These are phyloP conservation scores for Elegia similella DNA, from an alignment of 2,888 invertebrate genomes.

Conservation along the genomic window DNA sequence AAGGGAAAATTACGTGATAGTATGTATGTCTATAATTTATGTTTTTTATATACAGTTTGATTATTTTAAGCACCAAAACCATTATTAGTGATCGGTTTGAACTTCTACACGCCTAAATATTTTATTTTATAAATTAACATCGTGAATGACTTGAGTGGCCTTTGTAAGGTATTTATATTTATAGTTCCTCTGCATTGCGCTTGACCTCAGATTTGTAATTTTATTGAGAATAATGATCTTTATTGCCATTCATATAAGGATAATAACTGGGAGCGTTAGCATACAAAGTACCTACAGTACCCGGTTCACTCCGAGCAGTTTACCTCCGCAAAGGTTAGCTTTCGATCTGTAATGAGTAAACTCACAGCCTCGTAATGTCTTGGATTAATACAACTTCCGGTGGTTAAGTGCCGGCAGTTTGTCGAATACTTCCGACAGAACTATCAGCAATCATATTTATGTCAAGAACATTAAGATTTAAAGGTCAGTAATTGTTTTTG, in stretches of 20 bases:
- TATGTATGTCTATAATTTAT: too few species aligned
- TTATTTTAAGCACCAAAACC: not conserved
- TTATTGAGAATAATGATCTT: conserved; percentile 18
- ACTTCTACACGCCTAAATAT: not conserved
- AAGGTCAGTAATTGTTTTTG: conserved; percentile 41
- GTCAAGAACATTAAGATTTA: conserved; percentile 50
- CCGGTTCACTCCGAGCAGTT: conserved; percentile 36
- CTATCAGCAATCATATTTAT: conserved; percentile 41
- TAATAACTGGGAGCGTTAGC: conserved; percentile 24
- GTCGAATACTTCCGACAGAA: conserved; percentile 47
- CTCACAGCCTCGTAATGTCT: conserved; percentile 41
- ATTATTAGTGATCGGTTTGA: not conserved
- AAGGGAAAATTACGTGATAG: too few species aligned
- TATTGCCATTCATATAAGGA: conserved; percentile 23
- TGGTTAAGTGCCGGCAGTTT: not conserved
- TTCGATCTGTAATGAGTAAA: conserved; percentile 27
- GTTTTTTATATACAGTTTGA: too few species aligned
- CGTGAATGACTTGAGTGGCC: not conserved
- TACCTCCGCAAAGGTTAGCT: conserved; percentile 45
- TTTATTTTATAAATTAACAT: not conserved
- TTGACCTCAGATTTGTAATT: conserved; percentile 8
- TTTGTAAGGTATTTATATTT: conserved; percentile 9
- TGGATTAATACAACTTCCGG: conserved; percentile 49
- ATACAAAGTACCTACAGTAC: not conserved
- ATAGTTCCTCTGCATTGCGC: conserved; percentile 11